Conservation (phyloP, 92 coral and sea anemone genomes). For the Chrysogorgia sp. region DNA sequence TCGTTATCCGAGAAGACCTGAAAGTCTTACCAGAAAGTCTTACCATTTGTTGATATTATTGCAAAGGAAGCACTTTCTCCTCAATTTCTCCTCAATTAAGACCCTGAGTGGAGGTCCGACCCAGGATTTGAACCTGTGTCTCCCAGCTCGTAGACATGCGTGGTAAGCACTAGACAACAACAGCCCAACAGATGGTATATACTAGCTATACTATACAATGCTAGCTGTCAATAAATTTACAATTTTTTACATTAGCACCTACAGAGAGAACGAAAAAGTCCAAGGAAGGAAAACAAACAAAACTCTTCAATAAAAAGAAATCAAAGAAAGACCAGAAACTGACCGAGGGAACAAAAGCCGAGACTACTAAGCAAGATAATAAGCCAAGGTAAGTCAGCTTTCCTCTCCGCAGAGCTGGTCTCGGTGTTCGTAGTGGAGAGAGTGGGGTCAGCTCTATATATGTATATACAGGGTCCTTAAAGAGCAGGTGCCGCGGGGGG, state of each 20-base stretch:
- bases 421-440: constrained; percentile 55
- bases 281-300: constrained; percentile 77
- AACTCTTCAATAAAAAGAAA: constrained; percentile 60
- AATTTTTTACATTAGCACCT: constrained; percentile 61
- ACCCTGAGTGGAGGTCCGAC: too few relatives aligned
- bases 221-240: neutral
- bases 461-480: too few relatives aligned
- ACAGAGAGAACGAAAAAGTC: constrained; percentile 63
- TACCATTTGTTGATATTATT: too few relatives aligned
- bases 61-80: too few relatives aligned
- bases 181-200: neutral
- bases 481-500: too few relatives aligned
- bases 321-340: constrained; percentile 38
- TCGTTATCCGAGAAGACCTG: too few relatives aligned
- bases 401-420: too few relatives aligned
- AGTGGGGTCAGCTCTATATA: neutral
- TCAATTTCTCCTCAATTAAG: too few relatives aligned
- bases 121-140: too few relatives aligned
- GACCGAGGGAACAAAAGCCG: constrained; percentile 5
- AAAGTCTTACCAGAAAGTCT: too few relatives aligned
- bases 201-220: neutral
- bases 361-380: constrained; percentile 19
- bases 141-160: too few relatives aligned
- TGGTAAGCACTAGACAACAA: too few relatives aligned
- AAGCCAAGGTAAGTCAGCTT: constrained; percentile 30